Base-by-base conservation (phyloP, 2,797 vertebrate species). In the Melanotaenia boesemani region DNA sequence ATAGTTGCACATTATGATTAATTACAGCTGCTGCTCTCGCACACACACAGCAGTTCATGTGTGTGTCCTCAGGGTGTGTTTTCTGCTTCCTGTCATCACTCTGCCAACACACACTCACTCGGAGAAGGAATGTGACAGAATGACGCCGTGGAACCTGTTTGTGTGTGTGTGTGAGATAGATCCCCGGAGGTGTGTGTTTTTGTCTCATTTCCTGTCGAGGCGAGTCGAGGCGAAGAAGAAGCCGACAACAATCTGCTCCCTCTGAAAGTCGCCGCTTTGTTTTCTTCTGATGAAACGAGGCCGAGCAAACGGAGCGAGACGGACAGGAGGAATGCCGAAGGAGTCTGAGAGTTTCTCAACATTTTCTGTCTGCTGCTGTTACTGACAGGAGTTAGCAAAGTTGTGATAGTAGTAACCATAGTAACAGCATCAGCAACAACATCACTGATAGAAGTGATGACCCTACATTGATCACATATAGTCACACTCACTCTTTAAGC, bases 1-100 rank as follows among this genome's bases (percentile, higher is more conserved):
- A 90, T 89, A 70, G 4, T 69, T 75, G 71, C 76, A 85, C 81
- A 85, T 90, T 85, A 83, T 90, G 89, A 89, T 90, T 88, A 86
- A 90, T 90, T 85, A 90, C 81, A 72, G 74, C 85, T 85, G 58
- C 3, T 56, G 56, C 64, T 72, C 28, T 54, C 36, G 56, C 70
- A 69, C 61, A 78, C 62, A 74, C 63, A 72, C 72, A 63, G 26
- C 37, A 9, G 11, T 34, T 34, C 18, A 7, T 62, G 28, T 67
- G 71, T 76, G 75, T 63, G 67, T 70, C 81, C 76, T 85, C 66
- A 34, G 78, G 80, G 76, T 81, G 83, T 73, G 67, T 83, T 79
- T 76, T 81, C 75, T 76, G 60, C 39, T 84, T 64, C 39, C 62
- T 83, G 69, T 85, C 76, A 80, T 82, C 79, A 59, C 69, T 63